Percentiles rank a stretch among this genome's conserved stretches.
Evolutionary conservation across 2,888 invertebrate genomes (phyloP).

Genomic region (Amphipyra berbera): DNA sequence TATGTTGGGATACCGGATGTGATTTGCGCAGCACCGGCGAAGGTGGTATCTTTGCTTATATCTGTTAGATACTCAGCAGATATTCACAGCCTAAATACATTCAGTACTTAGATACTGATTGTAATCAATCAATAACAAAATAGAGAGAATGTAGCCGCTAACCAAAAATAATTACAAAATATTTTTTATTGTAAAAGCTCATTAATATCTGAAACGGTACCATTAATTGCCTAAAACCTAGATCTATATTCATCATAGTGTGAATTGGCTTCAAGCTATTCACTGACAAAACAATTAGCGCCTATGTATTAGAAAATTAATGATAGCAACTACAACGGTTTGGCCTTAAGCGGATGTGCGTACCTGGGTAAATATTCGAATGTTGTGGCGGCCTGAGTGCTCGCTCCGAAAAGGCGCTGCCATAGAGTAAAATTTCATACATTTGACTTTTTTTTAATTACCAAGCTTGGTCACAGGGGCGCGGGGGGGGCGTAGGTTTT

Average conservation of each 20-base stretch:
- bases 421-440: too few species aligned
- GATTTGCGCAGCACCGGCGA: too few species aligned
- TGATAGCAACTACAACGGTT: conserved; percentile 10
- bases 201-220: conserved; percentile 36
- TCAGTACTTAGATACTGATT: not conserved
- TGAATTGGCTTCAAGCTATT: conserved; percentile 34
- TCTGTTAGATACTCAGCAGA: too few species aligned
- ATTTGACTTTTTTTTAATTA: too few species aligned
- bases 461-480: too few species aligned
- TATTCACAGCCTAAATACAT: not conserved
- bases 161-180: conserved; percentile 15
- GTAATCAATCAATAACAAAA: conserved; percentile 22
- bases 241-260: conserved; percentile 21
- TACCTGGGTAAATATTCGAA: too few species aligned
- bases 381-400: too few species aligned
- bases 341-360: not conserved
- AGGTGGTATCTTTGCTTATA: too few species aligned
- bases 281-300: conserved; percentile 49
- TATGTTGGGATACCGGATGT: too few species aligned
- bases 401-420: too few species aligned
- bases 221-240: conserved; percentile 38
- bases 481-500: too few species aligned
- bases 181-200: conserved; percentile 14
- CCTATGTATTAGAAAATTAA: conserved; percentile 36
- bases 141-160: conserved; percentile 4